Base-by-base conservation (phyloP, 1,140 invertebrate genomes). In the Chelonus insularis region DNA sequence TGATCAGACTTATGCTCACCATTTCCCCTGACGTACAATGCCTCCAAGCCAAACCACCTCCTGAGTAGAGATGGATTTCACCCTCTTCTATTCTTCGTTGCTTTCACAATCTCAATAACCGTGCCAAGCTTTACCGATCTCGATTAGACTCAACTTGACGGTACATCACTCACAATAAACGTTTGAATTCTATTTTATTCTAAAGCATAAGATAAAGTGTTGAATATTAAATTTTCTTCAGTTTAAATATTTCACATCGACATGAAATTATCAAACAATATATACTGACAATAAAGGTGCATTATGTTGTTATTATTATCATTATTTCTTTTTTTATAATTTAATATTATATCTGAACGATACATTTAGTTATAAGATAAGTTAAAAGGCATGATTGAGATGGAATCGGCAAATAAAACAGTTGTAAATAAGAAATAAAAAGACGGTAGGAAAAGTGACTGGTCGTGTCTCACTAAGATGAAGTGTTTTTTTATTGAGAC, bases 401-500 rank as follows among this genome's bases (percentile, higher is more conserved):
- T 37, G 36, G 36, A 37, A 37, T 37, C 36, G 36, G 12, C 8
- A 37, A 37, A 37, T 37, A 37, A 37, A 37, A 37, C 9, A 37
- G 36, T 37, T 37, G 36, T 37, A 37, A 37, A 37, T 37, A 37
- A 37, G 36, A 37, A n/a, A 37, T 37, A 37, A 37, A 37, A 37
- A 37, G 12, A 11, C 3, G 36, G 12, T 9, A n/a, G 36, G 12
- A 12, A n/a, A 12, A 37, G 36, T 37, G 36, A 37, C 9, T 37
- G 36, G 36, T 37, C 36, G 12, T 37, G 36, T 37, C 36, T 12
- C 36, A 9, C 2, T 9, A 37, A 12, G 12, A 37, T 12, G 12
- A 37, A 37, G 36, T 37, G 12, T 37, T 12, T 37, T 37, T 37
- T 37, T 37, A 37, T 37, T 37, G 36, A 29, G 25, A 58, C 65